phyloP scores from a whole-genome alignment of 2,113 vertebrate genomes.

The Halichoeres trimaculatus region DNA sequence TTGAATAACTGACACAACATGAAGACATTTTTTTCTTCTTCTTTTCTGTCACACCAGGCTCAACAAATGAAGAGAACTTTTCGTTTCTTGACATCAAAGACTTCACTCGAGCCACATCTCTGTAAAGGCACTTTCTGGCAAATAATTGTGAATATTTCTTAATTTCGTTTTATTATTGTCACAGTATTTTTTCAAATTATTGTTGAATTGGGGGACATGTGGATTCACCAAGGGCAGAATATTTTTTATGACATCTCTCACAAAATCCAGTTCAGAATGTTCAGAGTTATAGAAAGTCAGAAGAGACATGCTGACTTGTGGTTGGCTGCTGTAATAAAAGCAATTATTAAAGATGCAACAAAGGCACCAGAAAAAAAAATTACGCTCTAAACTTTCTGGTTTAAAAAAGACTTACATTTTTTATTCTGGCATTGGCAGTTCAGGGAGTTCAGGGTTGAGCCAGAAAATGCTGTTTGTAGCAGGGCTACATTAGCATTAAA shows the following conservation, averaged over 20 bases:
- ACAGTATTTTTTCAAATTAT: neutral
- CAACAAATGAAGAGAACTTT: constrained; percentile 31
- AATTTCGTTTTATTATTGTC: neutral
- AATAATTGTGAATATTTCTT: neutral
- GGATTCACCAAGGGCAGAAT: neutral
- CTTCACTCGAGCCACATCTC: neutral
- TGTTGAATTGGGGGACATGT: neutral
- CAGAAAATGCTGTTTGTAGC: neutral
- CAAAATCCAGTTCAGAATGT: neutral
- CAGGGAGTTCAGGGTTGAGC: neutral
- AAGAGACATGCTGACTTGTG: neutral
- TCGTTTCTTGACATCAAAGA: constrained; percentile 4
- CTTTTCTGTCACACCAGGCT: neutral
- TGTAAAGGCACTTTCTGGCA: neutral
- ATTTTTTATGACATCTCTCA: neutral
- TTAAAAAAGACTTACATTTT: too few relatives aligned
- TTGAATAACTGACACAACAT: neutral
- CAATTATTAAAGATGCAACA: too few relatives aligned
- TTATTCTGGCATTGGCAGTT: neutral
- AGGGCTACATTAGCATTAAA: neutral
- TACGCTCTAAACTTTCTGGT: too few relatives aligned
- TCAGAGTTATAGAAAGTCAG: neutral
- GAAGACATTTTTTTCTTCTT: neutral
- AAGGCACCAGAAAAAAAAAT: too few relatives aligned
- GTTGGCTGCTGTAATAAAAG: neutral